A percentile compares a stretch with the other conserved stretches of the same genome.
Evolutionary conservation across 64 coral and sea anemone species (phyloP).

Genomic region (Pachyseris speciosa): DNA sequence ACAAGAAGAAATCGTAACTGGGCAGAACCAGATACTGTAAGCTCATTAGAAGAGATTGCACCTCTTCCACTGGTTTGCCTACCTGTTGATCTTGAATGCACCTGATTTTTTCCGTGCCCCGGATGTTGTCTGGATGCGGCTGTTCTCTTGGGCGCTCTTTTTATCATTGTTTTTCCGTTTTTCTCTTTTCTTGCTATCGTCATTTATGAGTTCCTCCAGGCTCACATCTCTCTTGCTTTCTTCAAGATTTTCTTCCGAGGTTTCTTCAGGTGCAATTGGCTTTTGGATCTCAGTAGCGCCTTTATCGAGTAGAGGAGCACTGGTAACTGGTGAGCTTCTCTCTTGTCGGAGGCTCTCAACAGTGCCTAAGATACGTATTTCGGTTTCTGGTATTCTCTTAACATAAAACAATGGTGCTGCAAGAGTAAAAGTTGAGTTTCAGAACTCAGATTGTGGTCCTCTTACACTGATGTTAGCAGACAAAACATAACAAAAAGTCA

Average conservation of each 20-base stretch:
- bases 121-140: background rate
- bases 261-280: background rate
- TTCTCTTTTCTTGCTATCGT: constrained; percentile 16
- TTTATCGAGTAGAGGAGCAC: background rate
- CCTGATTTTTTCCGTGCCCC: background rate
- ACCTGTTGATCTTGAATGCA: constrained; percentile 1
- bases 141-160: constrained; percentile 2
- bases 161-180: constrained; percentile 29
- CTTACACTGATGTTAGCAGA: too few species aligned
- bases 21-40: too few species aligned
- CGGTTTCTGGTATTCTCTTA: constrained; percentile 30
- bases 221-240: constrained; percentile 68
- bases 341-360: constrained; percentile 20
- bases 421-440: background rate
- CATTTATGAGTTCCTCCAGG: constrained; percentile 48
- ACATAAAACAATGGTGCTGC: constrained; percentile 66
- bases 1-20: too few species aligned
- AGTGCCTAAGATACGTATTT: constrained; percentile 42
- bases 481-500: too few species aligned
- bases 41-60: too few species aligned
- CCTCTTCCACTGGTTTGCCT: background rate
- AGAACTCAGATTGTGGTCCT: too few species aligned
- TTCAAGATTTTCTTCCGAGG: background rate
- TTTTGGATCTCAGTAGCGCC: background rate
- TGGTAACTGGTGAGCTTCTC: constrained; percentile 1